These are phyloP conservation scores for Parnassius glacialis DNA, from an alignment of 2,888 invertebrate genomes.

Conservation along the genomic window DNA sequence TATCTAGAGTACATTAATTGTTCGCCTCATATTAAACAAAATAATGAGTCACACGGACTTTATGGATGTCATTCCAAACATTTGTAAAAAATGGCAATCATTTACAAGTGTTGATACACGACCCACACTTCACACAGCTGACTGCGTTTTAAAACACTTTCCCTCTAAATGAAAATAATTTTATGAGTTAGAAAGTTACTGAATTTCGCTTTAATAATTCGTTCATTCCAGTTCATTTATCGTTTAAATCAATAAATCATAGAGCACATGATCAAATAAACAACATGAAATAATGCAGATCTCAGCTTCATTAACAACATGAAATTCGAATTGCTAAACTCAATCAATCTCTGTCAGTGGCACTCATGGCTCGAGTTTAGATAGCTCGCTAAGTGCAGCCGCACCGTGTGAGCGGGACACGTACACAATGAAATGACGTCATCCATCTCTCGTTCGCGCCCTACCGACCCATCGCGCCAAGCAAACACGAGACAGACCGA, in stretches of 20 bases:
- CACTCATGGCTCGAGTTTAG: neutral
- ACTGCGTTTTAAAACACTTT: conserved; percentile 22
- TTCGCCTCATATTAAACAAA: neutral
- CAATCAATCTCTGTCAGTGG: conserved; percentile 19
- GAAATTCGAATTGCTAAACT: conserved; percentile 19
- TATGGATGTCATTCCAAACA: conserved; percentile 2
- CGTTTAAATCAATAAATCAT: no score
- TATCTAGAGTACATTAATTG: conserved; percentile 4
- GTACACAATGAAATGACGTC: conserved; percentile 56
- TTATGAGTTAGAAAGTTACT: neutral
- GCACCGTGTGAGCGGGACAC: conserved; percentile 36
- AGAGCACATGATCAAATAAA: no score
- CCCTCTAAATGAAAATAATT: conserved; percentile 1
- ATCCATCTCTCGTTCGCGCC: conserved; percentile 33
- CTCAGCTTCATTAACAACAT: neutral
- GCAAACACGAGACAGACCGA: conserved; percentile 55
- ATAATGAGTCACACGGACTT: conserved; percentile 4
- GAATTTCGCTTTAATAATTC: neutral
- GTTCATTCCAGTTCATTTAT: neutral
- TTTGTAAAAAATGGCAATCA: conserved; percentile 10
- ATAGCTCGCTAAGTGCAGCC: conserved; percentile 35
- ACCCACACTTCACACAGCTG: conserved; percentile 16
- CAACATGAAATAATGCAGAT: no score
- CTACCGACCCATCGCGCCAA: conserved; percentile 57
- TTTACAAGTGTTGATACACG: conserved; percentile 3